Conservation (phyloP, 2,113 vertebrate species). For the Naja naja region DNA sequence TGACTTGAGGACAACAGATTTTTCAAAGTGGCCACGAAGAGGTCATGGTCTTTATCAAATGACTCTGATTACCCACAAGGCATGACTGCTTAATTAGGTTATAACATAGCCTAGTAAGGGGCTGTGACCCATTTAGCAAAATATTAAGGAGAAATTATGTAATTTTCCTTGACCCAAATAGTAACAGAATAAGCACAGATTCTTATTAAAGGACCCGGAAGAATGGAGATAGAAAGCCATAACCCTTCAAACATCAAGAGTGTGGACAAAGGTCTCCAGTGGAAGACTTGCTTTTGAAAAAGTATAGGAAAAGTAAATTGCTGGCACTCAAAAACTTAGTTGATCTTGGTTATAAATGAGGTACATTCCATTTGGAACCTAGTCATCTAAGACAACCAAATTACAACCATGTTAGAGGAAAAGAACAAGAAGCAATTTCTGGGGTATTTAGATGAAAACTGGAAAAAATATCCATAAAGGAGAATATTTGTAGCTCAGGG, state of each 20-base stretch:
- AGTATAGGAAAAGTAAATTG: background rate
- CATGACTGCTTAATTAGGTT: background rate
- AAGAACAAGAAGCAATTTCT: background rate
- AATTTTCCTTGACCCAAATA: background rate
- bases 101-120: background rate
- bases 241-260: background rate
- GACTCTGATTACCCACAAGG: background rate
- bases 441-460: background rate
- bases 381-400: background rate
- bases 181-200: background rate
- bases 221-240: background rate
- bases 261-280: background rate
- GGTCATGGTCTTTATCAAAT: background rate
- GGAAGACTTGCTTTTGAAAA: background rate
- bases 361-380: background rate
- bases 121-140: background rate
- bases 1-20: background rate
- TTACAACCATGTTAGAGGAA: background rate
- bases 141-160: background rate
- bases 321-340: background rate
- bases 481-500: background rate
- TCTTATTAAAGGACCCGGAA: background rate
- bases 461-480: background rate
- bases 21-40: background rate
- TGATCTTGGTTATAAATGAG: background rate